These are phyloP conservation scores for Anthonomus grandis DNA, from an alignment of 1,140 invertebrate species.

Conservation along the genomic window DNA sequence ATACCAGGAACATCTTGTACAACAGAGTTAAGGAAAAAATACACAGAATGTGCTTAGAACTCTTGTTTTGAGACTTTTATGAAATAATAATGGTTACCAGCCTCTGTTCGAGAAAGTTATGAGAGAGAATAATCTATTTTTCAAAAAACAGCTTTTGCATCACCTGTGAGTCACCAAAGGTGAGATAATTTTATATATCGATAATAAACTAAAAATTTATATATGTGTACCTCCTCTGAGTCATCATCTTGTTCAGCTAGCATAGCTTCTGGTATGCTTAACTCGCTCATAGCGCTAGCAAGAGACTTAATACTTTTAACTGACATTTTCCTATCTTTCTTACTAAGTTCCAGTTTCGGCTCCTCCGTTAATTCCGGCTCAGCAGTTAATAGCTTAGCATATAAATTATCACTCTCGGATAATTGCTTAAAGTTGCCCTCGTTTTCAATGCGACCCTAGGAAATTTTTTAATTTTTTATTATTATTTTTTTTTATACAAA, in stretches of 20 bases:
- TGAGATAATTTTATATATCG: background rate
- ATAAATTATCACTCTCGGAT: constrained; percentile 59
- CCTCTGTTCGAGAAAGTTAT: no score
- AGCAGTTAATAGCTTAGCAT: constrained; percentile 52
- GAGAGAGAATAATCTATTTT: no score
- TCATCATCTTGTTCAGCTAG: constrained; percentile 36
- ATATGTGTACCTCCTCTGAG: constrained; percentile 12
- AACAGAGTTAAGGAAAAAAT: no score
- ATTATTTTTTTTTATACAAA: background rate
- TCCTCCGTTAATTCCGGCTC: constrained; percentile 37
- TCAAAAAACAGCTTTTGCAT: background rate
- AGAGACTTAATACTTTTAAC: constrained; percentile 34
- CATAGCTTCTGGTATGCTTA: constrained; percentile 41
- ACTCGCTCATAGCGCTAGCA: constrained; percentile 38
- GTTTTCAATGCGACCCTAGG: constrained; percentile 54
- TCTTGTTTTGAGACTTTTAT: no score
- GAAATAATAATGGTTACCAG: no score
- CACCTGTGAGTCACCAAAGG: background rate
- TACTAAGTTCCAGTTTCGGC: constrained; percentile 28
- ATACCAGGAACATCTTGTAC: no score
- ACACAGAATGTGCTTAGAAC: no score
- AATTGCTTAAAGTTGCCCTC: constrained; percentile 66
- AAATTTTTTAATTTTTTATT: constrained; percentile 7
- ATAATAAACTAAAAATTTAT: no score
- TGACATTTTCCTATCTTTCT: constrained; percentile 35